Base-by-base conservation (phyloP, 2,888 invertebrate species). In the Unio delphinus region DNA sequence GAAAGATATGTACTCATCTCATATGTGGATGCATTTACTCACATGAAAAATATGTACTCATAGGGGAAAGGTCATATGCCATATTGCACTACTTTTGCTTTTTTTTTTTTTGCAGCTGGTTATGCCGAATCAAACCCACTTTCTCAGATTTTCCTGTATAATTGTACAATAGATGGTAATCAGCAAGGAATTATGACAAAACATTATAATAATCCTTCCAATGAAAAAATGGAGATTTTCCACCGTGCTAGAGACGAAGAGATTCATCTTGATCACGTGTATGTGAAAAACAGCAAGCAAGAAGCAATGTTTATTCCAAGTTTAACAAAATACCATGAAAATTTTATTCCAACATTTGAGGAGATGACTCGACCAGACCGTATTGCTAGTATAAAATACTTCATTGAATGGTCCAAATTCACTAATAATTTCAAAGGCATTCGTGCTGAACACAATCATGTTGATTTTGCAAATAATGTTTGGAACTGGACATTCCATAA, bases 381-480 rank as follows among this genome's bases (percentile, higher is more conserved):
- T 86, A 92, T 98, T 65, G 96, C 96, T 0, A 72, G 66, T 17
- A 78, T 82, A 23, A 76, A 65, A 20, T 93, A 98, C 76, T 95
- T 95, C 91, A 92, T 99, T 3, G 97, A 97, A 83, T 93, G 94
- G 79, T 95, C 95, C 65, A 91, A 94, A 71, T 95, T 99, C 58
- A 93, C 93, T 0, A 95, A 96, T 83, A 99, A 99, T 88, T 95
- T 95, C 0, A 93, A 93, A 88, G 90, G 91, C 4, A 96, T 98
- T 20, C 94, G 98, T 75, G 93, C 93, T 68, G 98, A 98, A 83
- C 95, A 95, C 83, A 96, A 97, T 61, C 91, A 99, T 90, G 93
- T 99, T 82, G 93, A 97, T 80, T 95, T 96, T 75, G 97, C 98
- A 0, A 99, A 99, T 86, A 99, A 99, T 91, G 92, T 99, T 1